Evolutionary conservation across 2,888 invertebrate species (phyloP).

Genomic region (Empis livida): DNA sequence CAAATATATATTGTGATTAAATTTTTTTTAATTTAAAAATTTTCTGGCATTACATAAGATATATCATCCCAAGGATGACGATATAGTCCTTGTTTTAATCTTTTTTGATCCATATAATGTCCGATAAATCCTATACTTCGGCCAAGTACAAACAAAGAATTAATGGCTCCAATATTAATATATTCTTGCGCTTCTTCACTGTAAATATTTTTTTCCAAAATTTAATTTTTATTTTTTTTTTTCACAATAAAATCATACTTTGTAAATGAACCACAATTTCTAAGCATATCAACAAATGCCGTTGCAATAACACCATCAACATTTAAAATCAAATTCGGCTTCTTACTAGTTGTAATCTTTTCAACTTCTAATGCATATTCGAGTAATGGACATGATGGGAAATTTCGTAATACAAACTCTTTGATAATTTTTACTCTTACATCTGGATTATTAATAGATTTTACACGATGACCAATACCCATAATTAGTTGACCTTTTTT

Average conservation of each 20-base stretch:
- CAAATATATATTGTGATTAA: neutral
- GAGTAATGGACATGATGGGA: slow-evolving; percentile 88
- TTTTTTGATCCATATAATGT: slow-evolving; percentile 96
- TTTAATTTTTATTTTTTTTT: neutral
- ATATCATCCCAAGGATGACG: slow-evolving; percentile 99
- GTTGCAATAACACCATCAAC: slow-evolving; percentile 98
- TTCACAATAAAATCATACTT: slow-evolving; percentile 41
- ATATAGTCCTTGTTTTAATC: slow-evolving; percentile 96
- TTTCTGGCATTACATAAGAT: slow-evolving; percentile 37
- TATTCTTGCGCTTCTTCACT: slow-evolving; percentile 96
- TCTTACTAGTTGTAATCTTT: slow-evolving; percentile 97
- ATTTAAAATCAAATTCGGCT: slow-evolving; percentile 98
- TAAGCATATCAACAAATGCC: slow-evolving; percentile 90
- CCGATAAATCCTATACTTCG: slow-evolving; percentile 98
- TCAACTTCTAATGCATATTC: slow-evolving; percentile 95
- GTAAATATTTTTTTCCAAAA: slow-evolving; percentile 12
- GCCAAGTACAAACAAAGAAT: slow-evolving; percentile 95
- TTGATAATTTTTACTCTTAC: slow-evolving; percentile 95
- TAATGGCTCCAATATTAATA: slow-evolving; percentile 93
- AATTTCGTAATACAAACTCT: slow-evolving; percentile 85
- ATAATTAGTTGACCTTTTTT: slow-evolving; percentile 96
- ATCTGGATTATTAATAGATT: slow-evolving; percentile 96
- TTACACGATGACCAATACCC: slow-evolving; percentile 94
- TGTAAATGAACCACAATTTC: slow-evolving; percentile 89
- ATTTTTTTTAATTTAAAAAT: slow-evolving; percentile 17